Evolutionary conservation across 2,888 invertebrate genomes (phyloP).

Genomic region (Melikaiella ostensackeni): DNA sequence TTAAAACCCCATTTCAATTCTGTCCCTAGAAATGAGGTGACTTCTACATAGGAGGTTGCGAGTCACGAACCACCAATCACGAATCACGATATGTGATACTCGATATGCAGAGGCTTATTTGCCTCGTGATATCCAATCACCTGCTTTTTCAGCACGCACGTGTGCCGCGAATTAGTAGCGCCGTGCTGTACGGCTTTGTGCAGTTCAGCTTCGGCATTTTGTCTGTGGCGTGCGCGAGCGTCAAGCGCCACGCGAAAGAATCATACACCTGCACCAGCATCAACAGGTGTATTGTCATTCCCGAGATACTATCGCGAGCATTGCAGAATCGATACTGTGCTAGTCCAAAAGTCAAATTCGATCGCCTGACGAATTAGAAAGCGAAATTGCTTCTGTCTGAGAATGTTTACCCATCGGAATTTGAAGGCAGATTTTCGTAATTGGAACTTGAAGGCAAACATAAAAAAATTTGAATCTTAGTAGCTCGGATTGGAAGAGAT

Average conservation of each 20-base stretch:
- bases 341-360: not conserved
- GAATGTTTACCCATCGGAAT: not conserved
- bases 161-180: conserved; percentile 38
- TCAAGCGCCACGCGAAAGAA: not conserved
- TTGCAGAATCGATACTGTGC: not conserved
- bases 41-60: no score
- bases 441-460: no score
- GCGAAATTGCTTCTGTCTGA: not conserved
- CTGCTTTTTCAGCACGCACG: conserved; percentile 54
- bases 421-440: not conserved
- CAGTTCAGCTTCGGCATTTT: conserved; percentile 49
- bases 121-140: conserved; percentile 61
- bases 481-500: no score
- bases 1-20: no score
- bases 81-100: conserved; percentile 39
- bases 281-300: conserved; percentile 16
- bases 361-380: not conserved
- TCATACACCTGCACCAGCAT: not conserved
- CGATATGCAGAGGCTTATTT: conserved; percentile 47
- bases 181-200: conserved; percentile 49
- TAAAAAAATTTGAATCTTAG: no score
- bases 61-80: not conserved
- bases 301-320: not conserved
- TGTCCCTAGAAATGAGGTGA: no score
- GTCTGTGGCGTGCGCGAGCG: not conserved